Base-by-base conservation (phyloP, 2,113 vertebrate genomes). In the Anoura caudifer region DNA sequence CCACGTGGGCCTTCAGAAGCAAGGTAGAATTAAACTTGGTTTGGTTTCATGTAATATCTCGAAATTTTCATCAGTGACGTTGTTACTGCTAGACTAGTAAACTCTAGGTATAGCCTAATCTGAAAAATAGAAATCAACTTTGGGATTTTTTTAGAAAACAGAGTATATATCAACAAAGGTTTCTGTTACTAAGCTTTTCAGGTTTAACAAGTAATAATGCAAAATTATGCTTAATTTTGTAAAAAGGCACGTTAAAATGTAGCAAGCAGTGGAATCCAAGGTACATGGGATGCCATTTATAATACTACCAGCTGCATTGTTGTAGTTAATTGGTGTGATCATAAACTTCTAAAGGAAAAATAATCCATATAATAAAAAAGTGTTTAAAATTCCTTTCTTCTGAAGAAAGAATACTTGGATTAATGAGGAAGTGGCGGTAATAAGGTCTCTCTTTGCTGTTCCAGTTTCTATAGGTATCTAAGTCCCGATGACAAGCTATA, bases 201-300 rank as follows among this genome's bases (percentile, higher is more conserved):
- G 33, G 82, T 88, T 87, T 92, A 79, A 84, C 24, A 82, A 84
- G 80, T 45, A 87, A 67, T 76, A 70, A 45, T 61, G 13, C 65
- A 89, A 87, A 84, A 36, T 90, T 72, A 73, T 79, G 26, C 80
- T 96, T 92, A 85, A 26, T 92, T 92, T 94, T 90, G n/a, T 87
- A 31, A 73, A 90, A 83, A 33, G 50, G 8, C 22, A 47, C 11
- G 19, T 50, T 56, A 75, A 76, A 56, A 87, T 91, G 84, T 83
- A 91, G 43, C 7, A 93, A 38, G 17, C 14, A 10, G 33, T 90
- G 69, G 28, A 67, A 67, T 85, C 22, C 45, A 17, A 9, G 33
- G 47, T 61, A 22, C 41, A 45, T 61, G 20, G 36, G 17, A n/a
- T 90, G 22, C 41, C 41, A 11, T 91, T 93, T 93, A 54, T 10